Conservation (phyloP, 1,140 invertebrate genomes). For the Heliconius eleuchia region DNA sequence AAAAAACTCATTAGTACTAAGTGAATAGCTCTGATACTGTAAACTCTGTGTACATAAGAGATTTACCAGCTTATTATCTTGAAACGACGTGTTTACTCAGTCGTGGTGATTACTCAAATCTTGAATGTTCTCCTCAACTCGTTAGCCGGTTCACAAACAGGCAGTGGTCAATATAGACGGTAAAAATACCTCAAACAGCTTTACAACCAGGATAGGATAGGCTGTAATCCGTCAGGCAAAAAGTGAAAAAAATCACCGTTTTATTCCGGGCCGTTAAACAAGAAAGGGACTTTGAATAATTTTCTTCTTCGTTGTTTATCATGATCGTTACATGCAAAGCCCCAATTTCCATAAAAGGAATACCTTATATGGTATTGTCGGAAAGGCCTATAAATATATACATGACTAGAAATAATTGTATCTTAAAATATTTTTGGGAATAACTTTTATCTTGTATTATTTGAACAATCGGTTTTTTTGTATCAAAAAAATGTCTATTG, state of each 20-base stretch:
- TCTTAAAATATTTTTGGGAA: background rate
- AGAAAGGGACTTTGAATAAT: conserved; percentile 25
- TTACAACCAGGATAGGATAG: background rate
- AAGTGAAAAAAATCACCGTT: conserved; percentile 23
- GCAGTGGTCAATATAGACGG: background rate
- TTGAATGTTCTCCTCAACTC: background rate
- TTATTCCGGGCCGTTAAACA: conserved; percentile 19
- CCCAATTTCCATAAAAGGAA: conserved; percentile 24
- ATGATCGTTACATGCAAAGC: conserved; percentile 8
- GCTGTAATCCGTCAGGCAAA: conserved; percentile 13
- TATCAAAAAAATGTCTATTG: no score
- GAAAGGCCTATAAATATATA: background rate
- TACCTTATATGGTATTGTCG: conserved; percentile 13
- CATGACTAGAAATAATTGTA: background rate
- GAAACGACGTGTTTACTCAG: background rate
- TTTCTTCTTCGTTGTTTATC: conserved; percentile 23
- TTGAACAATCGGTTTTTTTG: background rate
- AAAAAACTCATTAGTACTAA: background rate
- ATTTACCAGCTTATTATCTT: background rate
- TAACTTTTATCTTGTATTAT: background rate
- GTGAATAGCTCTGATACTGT: background rate
- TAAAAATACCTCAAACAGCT: background rate
- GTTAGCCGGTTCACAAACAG: background rate
- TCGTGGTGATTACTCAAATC: background rate
- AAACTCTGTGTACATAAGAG: background rate